Evolutionary conservation across 2,113 vertebrate species (phyloP), one percentile per base, ranked within the genome.

Genomic region (Megaleporinus macrocephalus): DNA sequence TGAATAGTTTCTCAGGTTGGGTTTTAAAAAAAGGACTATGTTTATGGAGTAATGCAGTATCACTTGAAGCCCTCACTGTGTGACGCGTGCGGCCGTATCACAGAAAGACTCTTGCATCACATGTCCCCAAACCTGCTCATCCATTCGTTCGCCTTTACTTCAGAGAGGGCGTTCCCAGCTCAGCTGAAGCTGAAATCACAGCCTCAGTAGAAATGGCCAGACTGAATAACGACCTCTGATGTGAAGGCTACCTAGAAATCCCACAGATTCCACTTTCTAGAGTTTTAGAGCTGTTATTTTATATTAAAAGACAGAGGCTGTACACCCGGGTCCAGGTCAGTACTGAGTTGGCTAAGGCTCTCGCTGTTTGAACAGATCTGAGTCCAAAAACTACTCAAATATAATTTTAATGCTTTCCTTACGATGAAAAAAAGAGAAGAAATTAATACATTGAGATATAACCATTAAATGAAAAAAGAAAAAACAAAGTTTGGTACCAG

Each of bases 71-170:
- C 57, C 33, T 53, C n/a, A 5, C 44, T 20, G 5, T 15, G 29
- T 26, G 41, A 27, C 57, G 61, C 65, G 29, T 36, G 4, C 26
- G 53, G 7, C 33, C 26, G 70, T 55, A 79, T 27, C 65, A 69
- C 49, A 30, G 44, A 36, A 9, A 29, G 27, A 5, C 16, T 66
- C 1, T 53, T 66, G 72, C 69, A 70, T 73, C 69, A 75, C 62
- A 36, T 36, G 70, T 57, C 59, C 71, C 71, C 72, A 68, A 81
- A 81, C 79, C 72, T 27, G 72, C 71, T 66, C 33, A 24, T 74
- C 72, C 72, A 30, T 73, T 26, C 70, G 66, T 24, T 72, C 49
- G 13, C 36, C 44, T 16, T 55, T 47, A 81, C 26, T 14, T 74
- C 10, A 44, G 20, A 65, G 47, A 57, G 30, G 49, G 47, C 30